Conservation (phyloP, 2,797 vertebrate species). For the Pantherophis vulpinus region DNA sequence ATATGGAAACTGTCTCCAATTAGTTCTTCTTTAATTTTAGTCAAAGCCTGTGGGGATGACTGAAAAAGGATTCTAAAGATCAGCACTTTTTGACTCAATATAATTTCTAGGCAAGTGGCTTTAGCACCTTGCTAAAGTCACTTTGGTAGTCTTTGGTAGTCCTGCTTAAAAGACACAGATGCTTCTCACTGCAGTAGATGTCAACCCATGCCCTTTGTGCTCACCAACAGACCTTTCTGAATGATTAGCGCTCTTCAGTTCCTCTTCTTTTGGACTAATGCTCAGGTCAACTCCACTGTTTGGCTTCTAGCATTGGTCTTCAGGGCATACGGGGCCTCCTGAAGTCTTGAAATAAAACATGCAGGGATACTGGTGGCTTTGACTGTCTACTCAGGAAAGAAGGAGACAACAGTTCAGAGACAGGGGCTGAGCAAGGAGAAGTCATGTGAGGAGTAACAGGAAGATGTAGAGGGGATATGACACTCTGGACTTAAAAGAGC, state of each 20-base stretch:
- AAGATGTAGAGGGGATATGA: not conserved
- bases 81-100: not conserved
- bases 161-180: not conserved
- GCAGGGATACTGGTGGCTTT: not conserved
- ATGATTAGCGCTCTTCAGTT: accelerated
- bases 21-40: conserved; percentile 37
- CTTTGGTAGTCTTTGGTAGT: not conserved
- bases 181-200: not conserved
- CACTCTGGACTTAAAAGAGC: not conserved
- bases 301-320: not conserved
- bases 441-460: not conserved
- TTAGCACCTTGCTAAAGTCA: not conserved
- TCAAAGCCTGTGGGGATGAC: not conserved
- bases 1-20: not conserved
- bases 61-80: conserved; percentile 29
- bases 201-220: not conserved
- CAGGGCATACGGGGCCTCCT: not conserved
- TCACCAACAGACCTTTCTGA: not conserved
- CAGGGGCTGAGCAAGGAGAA: not conserved
- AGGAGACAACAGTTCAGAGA: not conserved
- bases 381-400: not conserved
- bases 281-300: not conserved
- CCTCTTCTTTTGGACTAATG: not conserved
- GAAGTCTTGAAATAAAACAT: not conserved
- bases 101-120: conserved; percentile 19